Evolutionary conservation across 2,797 vertebrate species (phyloP), one percentile per base, ranked within the genome.

Genomic region (Tangara arthus): DNA sequence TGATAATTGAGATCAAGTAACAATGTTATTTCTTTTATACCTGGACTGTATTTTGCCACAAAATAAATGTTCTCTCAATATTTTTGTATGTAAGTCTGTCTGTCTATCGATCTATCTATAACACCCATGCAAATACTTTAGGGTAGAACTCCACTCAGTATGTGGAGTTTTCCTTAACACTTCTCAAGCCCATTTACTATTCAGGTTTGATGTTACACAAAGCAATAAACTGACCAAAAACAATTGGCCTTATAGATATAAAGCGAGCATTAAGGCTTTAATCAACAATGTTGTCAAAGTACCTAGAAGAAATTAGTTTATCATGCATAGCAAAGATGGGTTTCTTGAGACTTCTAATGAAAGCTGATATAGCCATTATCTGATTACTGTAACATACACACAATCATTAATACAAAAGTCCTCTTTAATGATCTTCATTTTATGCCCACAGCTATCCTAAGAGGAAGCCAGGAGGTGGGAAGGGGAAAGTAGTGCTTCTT

Each of bases 281-380:
- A 89, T 88, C 86, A 49, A 87, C 90, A 94, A 53, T 17, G 56
- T 32, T 75, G 77, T 87, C 90, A 30, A 91, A 94, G 77, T 81
- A 72, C 79, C 65, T 87, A 59, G 66, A 87, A 94, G 70, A 96
- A 95, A 82, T 89, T 75, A 89, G 65, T 65, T 75, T 79, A 77
- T 53, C 52, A 57, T 34, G 89, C 55, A n/a, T 39, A 90, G 57
- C 75, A 95, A 88, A 44, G 56, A 57, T 75, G 60, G 46, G 87
- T 64, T 75, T 89, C 94, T 95, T 82, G 60, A 95, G 95, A 90
- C 82, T 85, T 82, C 44, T 90, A 90, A 94, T 71, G 90, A 95
- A 94, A 97, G 85, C 24, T 78, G 72, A 87, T 87, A 82, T 0
- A 85, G 46, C 79, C 84, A 90, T 89, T 96, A 79, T 81, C 94